Evolutionary conservation across 2,113 vertebrate genomes (phyloP), one percentile per base, ranked within the genome.

Genomic region (Microcebus griseorufus): DNA sequence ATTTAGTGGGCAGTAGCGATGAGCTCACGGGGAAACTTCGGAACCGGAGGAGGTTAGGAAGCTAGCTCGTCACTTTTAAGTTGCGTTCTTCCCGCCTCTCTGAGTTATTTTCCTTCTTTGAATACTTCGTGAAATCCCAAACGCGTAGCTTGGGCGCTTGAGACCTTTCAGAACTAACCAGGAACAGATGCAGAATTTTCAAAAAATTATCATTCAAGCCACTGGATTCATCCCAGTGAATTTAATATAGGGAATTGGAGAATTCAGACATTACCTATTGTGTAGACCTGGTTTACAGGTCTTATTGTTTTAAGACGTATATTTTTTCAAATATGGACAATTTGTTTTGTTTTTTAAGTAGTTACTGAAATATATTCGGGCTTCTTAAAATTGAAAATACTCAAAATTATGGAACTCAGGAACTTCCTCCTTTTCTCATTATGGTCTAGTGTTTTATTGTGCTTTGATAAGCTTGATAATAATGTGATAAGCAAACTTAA

Each of bases 21-120:
- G 98, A 97, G 96, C 98, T 98, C 97, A 34, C 97, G 55, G 53
- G 97, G 97, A 98, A 98, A 98, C 98, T 98, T 98, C 69, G 78
- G 48, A 93, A 95, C 93, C 80, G 85, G 97, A 98, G 98, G 97
- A 94, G 62, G 94, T 96, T 97, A 95, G 98, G 98, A 98, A 98
- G 97, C 98, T 98, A 98, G 97, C 98, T 98, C 96, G 95, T 97
- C 98, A 93, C 96, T 97, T 97, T 95, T 95, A 97, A 94, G 97
- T 95, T 95, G 94, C 97, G 92, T 95, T 92, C 97, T 98, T 95
- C 97, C 97, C 97, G 91, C 96, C 94, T 95, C 95, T 88, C 81
- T 17, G 86, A 39, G 95, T 96, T 93, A 94, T 6, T 97, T 87
- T 93, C 37, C 76, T 65, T 85, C 94, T 97, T 91, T 51, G 92